Evolutionary conservation across 2,888 invertebrate genomes (phyloP), one percentile per base, ranked within the genome.

Genomic region (Lingula anatina): DNA sequence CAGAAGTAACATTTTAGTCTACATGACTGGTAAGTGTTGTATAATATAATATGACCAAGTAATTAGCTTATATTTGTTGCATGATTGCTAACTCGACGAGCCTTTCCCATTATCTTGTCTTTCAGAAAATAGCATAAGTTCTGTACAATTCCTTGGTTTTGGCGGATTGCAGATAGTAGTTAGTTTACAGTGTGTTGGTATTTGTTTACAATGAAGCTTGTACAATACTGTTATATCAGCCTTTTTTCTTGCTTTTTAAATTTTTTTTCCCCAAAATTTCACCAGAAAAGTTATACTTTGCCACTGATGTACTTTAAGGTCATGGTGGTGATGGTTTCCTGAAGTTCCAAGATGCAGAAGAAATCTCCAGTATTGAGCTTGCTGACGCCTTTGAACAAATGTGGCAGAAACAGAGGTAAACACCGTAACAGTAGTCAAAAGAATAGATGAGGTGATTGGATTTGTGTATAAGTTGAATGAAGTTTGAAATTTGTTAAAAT

Each of bases 381-480:
- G 97, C 96, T 20, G 97, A 99, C 84, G 97, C 97, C 20, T 83
- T 99, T 47, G 95, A 99, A 73, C 97, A 99, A 79, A 99, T 99
- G 99, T 96, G 95, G 92, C 94, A 97, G 71, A 97, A 99, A 73
- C 85, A 88, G 76, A 85, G 95, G 88, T 90, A 62, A 53, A 27
- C 7, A n/a, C n/a, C 9, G 35, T 31, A 15, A 15, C 15, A 9
- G 15, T 12, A 31, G 15, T 9, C 15, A 31, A 15, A 12, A 12
- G 60, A 52, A 12, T 12, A 35, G 35, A 12, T n/a, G 35, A 12
- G 9, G 12, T 26, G n/a, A 20, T 39, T 18, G 31, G 21, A 20
- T 39, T 35, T 21, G n/a, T 36, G 46, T 52, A 27, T n/a, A n/a
- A n/a, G n/a, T n/a, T n/a, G n/a, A n/a, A n/a, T n/a, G n/a, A n/a